Conservation (phyloP, 2,113 vertebrate species). For the Atrichornis clamosus region DNA sequence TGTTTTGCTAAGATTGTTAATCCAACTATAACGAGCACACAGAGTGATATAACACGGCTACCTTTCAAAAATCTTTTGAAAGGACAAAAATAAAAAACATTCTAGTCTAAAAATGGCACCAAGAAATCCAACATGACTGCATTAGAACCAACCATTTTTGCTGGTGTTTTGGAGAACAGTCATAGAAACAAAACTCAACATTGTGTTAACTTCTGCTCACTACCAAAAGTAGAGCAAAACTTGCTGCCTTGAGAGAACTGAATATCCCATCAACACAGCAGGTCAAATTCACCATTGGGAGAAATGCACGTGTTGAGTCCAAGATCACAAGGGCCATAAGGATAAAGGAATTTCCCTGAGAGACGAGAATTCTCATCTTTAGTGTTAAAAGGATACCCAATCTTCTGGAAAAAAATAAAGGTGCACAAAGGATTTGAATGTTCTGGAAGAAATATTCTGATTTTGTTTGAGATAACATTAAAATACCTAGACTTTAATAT, state of each 20-base stretch:
- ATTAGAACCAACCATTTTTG: not conserved
- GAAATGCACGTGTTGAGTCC: not conserved
- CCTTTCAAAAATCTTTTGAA: not conserved
- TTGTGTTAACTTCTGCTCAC: not conserved
- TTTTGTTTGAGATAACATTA: conserved; percentile 22
- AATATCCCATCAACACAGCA: not conserved
- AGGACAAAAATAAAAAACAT: not conserved
- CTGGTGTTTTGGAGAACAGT: not conserved
- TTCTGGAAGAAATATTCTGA: not conserved
- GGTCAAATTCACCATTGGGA: not conserved
- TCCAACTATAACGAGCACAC: not conserved
- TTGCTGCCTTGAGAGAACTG: not conserved
- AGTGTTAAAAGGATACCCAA: not conserved
- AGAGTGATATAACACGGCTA: not conserved
- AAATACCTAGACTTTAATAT: conserved; percentile 37
- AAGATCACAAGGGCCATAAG: not conserved
- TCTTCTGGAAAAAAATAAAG: not conserved
- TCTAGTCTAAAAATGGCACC: not conserved
- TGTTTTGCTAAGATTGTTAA: not conserved
- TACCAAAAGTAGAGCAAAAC: not conserved
- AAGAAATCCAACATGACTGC: not conserved
- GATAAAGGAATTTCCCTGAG: not conserved
- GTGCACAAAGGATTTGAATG: not conserved
- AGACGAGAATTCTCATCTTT: not conserved
- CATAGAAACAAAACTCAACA: not conserved